Percentiles rank a stretch among this genome's conserved stretches.
phyloP scores from a whole-genome alignment of 2,797 vertebrate species.

The Clamator glandarius region DNA sequence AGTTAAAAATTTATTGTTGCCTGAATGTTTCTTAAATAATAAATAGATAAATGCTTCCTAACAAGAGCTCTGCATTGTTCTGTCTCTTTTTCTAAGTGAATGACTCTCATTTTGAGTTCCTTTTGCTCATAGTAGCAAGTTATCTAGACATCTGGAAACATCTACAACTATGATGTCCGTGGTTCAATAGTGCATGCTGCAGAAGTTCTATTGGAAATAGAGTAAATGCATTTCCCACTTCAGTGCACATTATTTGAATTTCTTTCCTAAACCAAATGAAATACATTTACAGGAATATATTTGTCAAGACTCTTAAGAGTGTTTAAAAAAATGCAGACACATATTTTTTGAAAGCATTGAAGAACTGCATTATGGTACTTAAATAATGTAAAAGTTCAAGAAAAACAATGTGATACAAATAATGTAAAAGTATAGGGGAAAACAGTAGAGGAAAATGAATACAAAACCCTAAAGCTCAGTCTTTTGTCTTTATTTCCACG shows the following conservation, averaged over 20 bases:
- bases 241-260: neutral
- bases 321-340: neutral
- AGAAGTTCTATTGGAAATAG: neutral
- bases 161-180: neutral
- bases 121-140: neutral
- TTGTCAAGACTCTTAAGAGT: neutral
- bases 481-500: neutral
- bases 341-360: neutral
- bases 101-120: neutral
- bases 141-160: neutral
- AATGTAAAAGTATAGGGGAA: neutral
- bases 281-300: neutral
- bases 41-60: neutral
- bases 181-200: neutral
- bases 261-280: neutral
- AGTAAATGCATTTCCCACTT: neutral
- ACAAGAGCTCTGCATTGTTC: neutral
- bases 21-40: conserved; percentile 8
- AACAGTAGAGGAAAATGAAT: neutral
- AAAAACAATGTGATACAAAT: neutral
- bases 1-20: conserved; percentile 12
- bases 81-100: neutral
- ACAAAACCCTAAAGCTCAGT: fast-evolving
- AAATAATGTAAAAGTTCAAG: neutral
- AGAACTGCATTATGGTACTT: neutral